Evolutionary conservation across 2,113 vertebrate species (phyloP).

Genomic region (Thunnus thynnus): DNA sequence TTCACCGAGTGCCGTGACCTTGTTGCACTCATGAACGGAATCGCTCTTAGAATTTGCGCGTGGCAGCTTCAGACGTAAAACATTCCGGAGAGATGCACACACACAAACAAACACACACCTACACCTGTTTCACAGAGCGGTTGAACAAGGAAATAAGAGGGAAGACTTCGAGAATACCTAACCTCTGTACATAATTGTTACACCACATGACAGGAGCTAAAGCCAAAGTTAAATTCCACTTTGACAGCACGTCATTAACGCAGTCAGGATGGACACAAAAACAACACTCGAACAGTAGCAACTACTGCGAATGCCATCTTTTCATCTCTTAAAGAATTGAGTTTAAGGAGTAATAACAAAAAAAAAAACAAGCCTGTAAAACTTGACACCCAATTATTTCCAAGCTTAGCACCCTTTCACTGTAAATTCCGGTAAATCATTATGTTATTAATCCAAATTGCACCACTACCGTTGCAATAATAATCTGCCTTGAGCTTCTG

Average conservation of each 20-base stretch:
- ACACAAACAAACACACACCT: too few relatives aligned
- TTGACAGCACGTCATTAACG: constrained; percentile 39
- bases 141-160: background rate
- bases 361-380: background rate
- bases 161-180: background rate
- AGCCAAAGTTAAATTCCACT: constrained; percentile 17
- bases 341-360: background rate
- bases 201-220: background rate
- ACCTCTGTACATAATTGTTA: background rate
- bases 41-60: background rate
- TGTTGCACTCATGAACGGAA: constrained; percentile 44
- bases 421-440: background rate
- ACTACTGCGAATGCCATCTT: background rate
- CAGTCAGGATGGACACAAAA: constrained; percentile 21
- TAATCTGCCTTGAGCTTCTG: constrained; percentile 8
- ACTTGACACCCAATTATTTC: constrained; percentile 9
- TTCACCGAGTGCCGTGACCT: constrained; percentile 50
- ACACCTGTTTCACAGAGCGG: background rate
- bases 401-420: background rate
- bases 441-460: constrained; percentile 36
- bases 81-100: background rate
- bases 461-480: background rate
- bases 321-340: background rate
- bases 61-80: background rate
- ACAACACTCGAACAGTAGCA: background rate